Base-by-base conservation (phyloP, 2,113 vertebrate genomes). In the Phaetusa simplex region DNA sequence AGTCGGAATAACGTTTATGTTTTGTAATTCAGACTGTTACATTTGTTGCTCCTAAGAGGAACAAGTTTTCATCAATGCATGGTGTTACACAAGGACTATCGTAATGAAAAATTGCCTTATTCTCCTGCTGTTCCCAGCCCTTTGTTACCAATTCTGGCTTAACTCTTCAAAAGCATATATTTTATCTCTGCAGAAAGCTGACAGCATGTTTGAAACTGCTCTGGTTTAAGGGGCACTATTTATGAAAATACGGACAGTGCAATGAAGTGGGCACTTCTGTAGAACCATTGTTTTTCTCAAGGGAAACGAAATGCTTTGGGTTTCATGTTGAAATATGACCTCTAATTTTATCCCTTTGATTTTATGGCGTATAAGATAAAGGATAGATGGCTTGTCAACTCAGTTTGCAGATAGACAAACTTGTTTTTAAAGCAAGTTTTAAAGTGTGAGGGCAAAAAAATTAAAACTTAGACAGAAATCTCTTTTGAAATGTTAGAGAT, bases 401-500 rank as follows among this genome's bases (percentile, higher is more conserved):
- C 7, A 29, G 3, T 64, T 59, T 73, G 9, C 11, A 47, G 53
- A 11, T 3, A 38, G 26, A 8, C 23, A 32, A 40, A 8, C 18
- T 73, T 34, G 38, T 12, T 80, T 80, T 94, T n/a, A 62, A 53
- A 73, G 45, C 8, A 42, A 14, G 2, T 50, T 83, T 40, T 36
- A 21, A 80, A 86, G 26, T 0, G 0, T 9, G 30, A 82, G 6
- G 36, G n/a, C 15, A 23, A 43, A 6, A 42, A 80, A 72, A 21
- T 8, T 14, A 45, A 47, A 59, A 38, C 40, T 22, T 18, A 32
- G n/a, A 6, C 6, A 15, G 32, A 84, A 55, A 58, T 15, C 3
- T 47, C 78, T 58, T 83, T 42, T 47, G 36, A 59, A 69, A 6
- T 19, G 6, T 55, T 70, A 65, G 27, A 70, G 8, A 11, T 3